phyloP scores from a whole-genome alignment of 23 tunicate genomes.

The Phallusia fumigata region DNA sequence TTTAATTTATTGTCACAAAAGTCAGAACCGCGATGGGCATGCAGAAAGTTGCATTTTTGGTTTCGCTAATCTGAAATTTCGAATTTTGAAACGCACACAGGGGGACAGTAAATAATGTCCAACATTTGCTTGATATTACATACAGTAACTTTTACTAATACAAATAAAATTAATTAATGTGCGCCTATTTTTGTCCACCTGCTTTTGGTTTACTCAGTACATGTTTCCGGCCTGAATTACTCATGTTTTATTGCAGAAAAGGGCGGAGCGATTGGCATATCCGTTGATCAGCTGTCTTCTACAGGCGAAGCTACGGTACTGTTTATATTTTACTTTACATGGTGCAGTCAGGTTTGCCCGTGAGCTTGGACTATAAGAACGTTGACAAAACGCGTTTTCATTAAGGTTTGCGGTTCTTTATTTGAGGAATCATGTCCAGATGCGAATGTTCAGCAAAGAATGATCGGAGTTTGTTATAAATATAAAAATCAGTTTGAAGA shows the following conservation, averaged over 20 bases:
- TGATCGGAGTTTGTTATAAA: constrained; percentile 3
- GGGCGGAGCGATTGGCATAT: not conserved
- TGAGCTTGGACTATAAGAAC: not conserved
- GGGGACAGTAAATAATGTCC: too few species aligned
- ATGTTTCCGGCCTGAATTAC: not conserved
- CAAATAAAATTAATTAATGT: too few species aligned
- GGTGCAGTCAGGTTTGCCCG: too few species aligned
- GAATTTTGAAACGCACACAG: too few species aligned
- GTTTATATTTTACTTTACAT: not conserved
- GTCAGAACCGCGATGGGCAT: too few species aligned
- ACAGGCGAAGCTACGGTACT: constrained; percentile 1
- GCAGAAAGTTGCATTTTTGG: too few species aligned
- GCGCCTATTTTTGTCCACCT: too few species aligned
- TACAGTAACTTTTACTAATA: too few species aligned
- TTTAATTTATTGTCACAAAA: too few species aligned
- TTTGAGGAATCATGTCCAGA: not conserved
- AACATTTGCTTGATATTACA: too few species aligned
- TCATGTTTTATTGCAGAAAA: not conserved
- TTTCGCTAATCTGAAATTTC: too few species aligned
- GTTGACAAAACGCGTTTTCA: not conserved
- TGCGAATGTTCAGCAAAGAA: not conserved
- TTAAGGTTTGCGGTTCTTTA: not conserved
- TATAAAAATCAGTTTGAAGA: not conserved
- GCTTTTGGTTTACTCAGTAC: too few species aligned
- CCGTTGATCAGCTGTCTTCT: not conserved